Conservation (phyloP, 2,888 invertebrate species). For the Caenorhabditis sp. region DNA sequence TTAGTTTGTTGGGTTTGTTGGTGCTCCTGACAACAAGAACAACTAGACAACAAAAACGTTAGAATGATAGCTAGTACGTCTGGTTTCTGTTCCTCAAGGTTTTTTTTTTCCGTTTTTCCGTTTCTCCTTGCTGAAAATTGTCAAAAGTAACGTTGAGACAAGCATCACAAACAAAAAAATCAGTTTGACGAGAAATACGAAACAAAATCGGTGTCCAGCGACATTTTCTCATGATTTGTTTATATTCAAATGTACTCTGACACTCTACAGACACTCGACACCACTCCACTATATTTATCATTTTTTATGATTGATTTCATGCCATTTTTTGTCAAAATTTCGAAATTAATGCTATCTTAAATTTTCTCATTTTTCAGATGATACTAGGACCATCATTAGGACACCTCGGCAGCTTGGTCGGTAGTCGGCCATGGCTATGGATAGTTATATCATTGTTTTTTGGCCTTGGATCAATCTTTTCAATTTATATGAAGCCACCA, state of each 20-base stretch:
- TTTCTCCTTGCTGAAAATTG: too few species aligned
- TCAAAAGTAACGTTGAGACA: too few species aligned
- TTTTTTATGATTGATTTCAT: too few species aligned
- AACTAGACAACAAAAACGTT: slow-evolving; percentile 28
- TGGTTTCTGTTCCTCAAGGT: not conserved
- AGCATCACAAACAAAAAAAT: too few species aligned
- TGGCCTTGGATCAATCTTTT: slow-evolving; percentile 1
- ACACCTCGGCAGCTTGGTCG: slow-evolving; percentile 45
- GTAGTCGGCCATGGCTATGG: slow-evolving; percentile 48
- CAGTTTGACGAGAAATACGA: too few species aligned
- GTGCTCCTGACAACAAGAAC: slow-evolving; percentile 6
- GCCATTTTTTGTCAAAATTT: not conserved
- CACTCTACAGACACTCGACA: slow-evolving; percentile 8
- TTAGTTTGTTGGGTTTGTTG: too few species aligned
- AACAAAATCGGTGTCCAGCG: too few species aligned
- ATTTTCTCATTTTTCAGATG: slow-evolving; percentile 46
- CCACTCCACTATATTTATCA: not conserved
- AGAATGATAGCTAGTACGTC: slow-evolving; percentile 30
- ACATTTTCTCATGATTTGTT: not conserved
- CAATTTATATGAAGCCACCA: slow-evolving; percentile 20
- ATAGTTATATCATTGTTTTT: slow-evolving; percentile 18
- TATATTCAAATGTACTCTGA: slow-evolving; percentile 1
- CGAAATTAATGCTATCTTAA: not conserved
- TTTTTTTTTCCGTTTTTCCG: too few species aligned
- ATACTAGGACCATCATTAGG: slow-evolving; percentile 59